Evolutionary conservation across 2,797 vertebrate genomes (phyloP), one percentile per base, ranked within the genome.

Genomic region (Lates japonicus): DNA sequence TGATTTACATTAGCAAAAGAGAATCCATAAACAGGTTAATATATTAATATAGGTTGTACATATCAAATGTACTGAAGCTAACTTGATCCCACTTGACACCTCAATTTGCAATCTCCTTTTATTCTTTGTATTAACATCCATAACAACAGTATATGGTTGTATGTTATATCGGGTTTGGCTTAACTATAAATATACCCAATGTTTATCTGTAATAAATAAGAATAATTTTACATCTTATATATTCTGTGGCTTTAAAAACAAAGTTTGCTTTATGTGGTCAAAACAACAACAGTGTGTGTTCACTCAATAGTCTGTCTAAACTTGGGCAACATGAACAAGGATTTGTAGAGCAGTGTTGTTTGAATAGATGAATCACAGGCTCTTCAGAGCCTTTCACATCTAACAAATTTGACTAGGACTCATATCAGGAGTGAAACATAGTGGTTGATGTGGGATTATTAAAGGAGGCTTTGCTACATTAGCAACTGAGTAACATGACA

Each of bases 31-130:
- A 29, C 25, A 29, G 25, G 25, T 29, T 29, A 29, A 29, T 29
- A 29, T 29, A 29, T 29, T 29, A 29, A 29, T 29, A 29, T 29
- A 29, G 25, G 25, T 29, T 5, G 13, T 17, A 58, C 51, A 76
- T 49, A 33, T 31, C 9, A 37, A 57, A 57, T 42, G 6, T 17
- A 20, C 48, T 39, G 20, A 68, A 69, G 29, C 41, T 13, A 55
- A 22, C 19, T 25, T 58, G 25, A 69, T 48, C 58, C 75, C 20
- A 66, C 11, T 4, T 59, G 16, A 42, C 46, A 58, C 46, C 51
- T 51, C 29, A 33, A 10, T 57, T 51, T 29, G 19, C 52, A 44
- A 1, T 68, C 51, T 20, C 9, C 3, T 33, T 52, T 71, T 42
- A 7, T 58, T 25, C 3, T 41, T 42, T 55, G 14, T 16, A 62